Evolutionary conservation across 2,888 invertebrate genomes (phyloP).

Genomic region (Argyresthia goedartella): DNA sequence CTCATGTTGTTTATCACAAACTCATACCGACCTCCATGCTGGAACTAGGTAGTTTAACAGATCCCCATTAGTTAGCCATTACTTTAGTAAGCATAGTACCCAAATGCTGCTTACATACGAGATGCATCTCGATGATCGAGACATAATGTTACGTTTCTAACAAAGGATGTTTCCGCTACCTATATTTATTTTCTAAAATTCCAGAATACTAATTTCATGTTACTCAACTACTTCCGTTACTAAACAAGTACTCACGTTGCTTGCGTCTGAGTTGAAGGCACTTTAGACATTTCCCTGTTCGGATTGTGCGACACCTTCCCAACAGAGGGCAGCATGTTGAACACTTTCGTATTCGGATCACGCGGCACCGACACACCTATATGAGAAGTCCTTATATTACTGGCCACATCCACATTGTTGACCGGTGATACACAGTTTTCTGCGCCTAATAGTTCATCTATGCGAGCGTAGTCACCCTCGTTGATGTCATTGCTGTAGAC

Average conservation of each 20-base stretch:
- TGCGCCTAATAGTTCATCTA: constrained; percentile 52
- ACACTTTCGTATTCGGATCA: constrained; percentile 36
- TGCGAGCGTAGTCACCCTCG: constrained; percentile 59
- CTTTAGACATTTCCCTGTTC: constrained; percentile 38
- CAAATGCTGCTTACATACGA: too few relatives aligned
- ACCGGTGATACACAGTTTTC: constrained; percentile 61
- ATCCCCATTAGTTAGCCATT: too few relatives aligned
- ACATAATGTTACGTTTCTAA: too few relatives aligned
- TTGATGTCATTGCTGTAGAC: constrained; percentile 52
- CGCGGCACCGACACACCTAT: constrained; percentile 35
- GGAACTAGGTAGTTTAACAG: too few relatives aligned
- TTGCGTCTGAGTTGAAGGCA: constrained; percentile 43
- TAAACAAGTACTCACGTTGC: constrained; percentile 33
- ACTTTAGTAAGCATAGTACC: too few relatives aligned
- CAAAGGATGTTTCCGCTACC: too few relatives aligned
- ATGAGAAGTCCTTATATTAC: constrained; percentile 54
- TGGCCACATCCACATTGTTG: constrained; percentile 28
- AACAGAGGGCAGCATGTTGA: constrained; percentile 49
- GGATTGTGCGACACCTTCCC: constrained; percentile 53
- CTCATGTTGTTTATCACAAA: too few relatives aligned
- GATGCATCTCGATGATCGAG: too few relatives aligned
- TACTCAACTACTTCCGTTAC: too few relatives aligned
- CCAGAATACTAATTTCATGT: too few relatives aligned
- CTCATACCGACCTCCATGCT: too few relatives aligned
- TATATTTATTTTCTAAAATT: too few relatives aligned